phyloP scores from a whole-genome alignment of 2,888 invertebrate genomes.

The Lycaena phlaeas region DNA sequence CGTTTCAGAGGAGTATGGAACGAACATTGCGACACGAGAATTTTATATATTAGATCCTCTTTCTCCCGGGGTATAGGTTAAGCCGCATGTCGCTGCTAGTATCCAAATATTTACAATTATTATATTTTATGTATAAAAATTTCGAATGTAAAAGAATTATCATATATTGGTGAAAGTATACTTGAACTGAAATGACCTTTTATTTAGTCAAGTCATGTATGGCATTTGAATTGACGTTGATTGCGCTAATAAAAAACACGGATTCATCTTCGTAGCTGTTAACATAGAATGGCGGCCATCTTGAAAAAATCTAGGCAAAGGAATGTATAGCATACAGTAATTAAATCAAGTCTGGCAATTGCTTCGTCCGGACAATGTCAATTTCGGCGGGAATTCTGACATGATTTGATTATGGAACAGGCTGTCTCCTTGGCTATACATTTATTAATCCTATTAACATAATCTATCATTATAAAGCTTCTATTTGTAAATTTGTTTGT shows the following conservation, averaged over 20 bases:
- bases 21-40: no score
- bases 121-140: neutral
- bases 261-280: slow-evolving; percentile 12
- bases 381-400: neutral
- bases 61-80: no score
- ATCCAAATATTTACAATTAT: neutral
- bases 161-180: slow-evolving; percentile 19
- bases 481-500: neutral
- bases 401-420: neutral
- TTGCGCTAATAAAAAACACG: slow-evolving; percentile 18
- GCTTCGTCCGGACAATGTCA: neutral
- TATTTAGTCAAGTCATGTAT: slow-evolving; percentile 31
- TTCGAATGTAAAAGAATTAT: neutral
- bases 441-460: neutral
- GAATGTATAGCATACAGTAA: neutral
- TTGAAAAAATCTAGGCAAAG: neutral
- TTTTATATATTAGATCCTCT: no score
- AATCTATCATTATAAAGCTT: neutral
- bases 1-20: no score
- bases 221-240: slow-evolving; percentile 16
- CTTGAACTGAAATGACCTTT: slow-evolving; percentile 47
- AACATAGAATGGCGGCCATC: slow-evolving; percentile 1
- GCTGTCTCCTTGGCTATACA: neutral
- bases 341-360: neutral
- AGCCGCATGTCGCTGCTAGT: no score